Percentiles rank a stretch among this genome's conserved stretches.
Evolutionary conservation across 1,140 invertebrate species (phyloP).

Genomic region (Drosophila obscura): DNA sequence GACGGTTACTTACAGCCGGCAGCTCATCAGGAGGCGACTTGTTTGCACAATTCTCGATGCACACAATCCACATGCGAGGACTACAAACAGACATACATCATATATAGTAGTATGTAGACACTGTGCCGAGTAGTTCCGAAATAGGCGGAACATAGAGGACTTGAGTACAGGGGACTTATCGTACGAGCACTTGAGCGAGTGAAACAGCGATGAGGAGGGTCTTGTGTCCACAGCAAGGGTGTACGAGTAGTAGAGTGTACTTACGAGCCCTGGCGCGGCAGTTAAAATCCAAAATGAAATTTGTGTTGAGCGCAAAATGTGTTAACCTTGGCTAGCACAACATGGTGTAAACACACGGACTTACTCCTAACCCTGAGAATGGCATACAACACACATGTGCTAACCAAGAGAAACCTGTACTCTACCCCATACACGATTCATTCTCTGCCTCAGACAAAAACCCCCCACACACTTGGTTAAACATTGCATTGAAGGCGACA

Average conservation of each 20-base stretch:
- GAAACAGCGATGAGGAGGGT: constrained; percentile 37
- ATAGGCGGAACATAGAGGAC: constrained; percentile 35
- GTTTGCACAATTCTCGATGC: constrained; percentile 46
- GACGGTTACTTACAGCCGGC: background rate
- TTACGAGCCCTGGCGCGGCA: constrained; percentile 24
- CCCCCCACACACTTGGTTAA: constrained; percentile 59
- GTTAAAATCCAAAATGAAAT: constrained; percentile 61
- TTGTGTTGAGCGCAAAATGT: constrained; percentile 42
- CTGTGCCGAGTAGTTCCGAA: constrained; percentile 24
- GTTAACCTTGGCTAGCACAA: constrained; percentile 36
- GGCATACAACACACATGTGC: background rate
- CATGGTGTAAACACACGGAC: background rate
- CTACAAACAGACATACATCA: background rate
- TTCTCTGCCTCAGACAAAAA: constrained; percentile 4
- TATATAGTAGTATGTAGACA: background rate
- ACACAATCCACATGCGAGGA: constrained; percentile 4
- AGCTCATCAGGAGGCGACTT: constrained; percentile 44
- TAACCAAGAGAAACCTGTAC: background rate
- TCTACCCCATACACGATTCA: background rate
- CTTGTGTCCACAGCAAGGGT: constrained; percentile 47
- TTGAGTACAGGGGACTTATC: constrained; percentile 25
- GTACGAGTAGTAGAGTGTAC: constrained; percentile 34
- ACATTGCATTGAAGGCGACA: constrained; percentile 45
- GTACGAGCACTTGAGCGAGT: constrained; percentile 37
- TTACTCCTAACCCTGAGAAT: too few relatives aligned